Percentiles rank a stretch among this genome's conserved stretches.
These are phyloP conservation scores for Serilophus lunatus DNA, from an alignment of 2,113 vertebrate genomes.

Conservation along the genomic window DNA sequence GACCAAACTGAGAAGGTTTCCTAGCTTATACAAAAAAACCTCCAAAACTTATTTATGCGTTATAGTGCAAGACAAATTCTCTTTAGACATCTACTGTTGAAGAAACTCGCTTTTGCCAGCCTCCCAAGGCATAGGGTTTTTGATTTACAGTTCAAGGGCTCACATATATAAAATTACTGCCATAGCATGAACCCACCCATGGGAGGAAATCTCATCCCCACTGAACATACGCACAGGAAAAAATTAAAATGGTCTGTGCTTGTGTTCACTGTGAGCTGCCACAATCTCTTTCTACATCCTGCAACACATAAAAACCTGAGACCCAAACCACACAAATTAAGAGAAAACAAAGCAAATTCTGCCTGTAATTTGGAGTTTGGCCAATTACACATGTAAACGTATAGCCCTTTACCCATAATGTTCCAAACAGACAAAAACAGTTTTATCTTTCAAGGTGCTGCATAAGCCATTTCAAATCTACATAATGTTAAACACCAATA, in stretches of 20 bases:
- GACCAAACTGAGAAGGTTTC: neutral
- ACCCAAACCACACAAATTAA: conserved; percentile 2
- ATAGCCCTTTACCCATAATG: conserved; percentile 43
- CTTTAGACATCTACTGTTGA: neutral
- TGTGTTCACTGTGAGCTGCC: neutral
- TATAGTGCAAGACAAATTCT: neutral
- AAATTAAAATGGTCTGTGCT: neutral
- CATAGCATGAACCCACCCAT: neutral
- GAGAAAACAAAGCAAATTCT: conserved; percentile 6
- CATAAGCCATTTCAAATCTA: neutral
- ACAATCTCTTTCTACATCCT: neutral
- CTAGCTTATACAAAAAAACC: neutral
- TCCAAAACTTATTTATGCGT: neutral
- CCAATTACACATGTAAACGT: neutral
- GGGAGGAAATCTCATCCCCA: neutral
- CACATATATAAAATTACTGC: neutral
- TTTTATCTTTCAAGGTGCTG: neutral
- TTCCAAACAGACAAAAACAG: conserved; percentile 49
- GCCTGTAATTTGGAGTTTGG: neutral
- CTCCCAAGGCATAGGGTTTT: neutral
- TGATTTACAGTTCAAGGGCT: neutral
- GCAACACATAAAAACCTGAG: neutral
- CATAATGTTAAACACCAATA: neutral
- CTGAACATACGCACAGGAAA: neutral
- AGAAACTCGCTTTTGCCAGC: neutral